These are phyloP conservation scores for Alexandromys fortis DNA, from an alignment of 2,113 vertebrate species.

Conservation along the genomic window DNA sequence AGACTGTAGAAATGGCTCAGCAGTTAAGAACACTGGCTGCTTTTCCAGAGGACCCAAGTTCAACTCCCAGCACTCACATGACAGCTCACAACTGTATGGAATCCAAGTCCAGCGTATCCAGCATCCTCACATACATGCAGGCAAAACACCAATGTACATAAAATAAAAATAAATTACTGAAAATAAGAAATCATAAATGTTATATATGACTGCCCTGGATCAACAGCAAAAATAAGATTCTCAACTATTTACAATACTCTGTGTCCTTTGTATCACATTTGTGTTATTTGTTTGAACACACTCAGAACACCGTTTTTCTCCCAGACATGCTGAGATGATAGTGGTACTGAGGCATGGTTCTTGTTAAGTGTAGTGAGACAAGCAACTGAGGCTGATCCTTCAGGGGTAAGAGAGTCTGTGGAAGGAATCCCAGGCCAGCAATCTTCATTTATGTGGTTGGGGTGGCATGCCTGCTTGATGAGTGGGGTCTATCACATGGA, in stretches of 20 bases:
- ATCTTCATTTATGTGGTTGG: not conserved
- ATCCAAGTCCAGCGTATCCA: too few species aligned
- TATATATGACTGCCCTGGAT: not conserved
- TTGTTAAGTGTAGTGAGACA: not conserved
- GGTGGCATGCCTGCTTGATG: not conserved
- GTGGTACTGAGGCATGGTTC: not conserved
- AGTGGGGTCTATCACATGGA: not conserved
- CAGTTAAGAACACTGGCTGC: too few species aligned
- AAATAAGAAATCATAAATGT: constrained; percentile 20
- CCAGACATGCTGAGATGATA: constrained; percentile 7
- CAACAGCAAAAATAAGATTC: constrained; percentile 44
- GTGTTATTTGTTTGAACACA: constrained; percentile 33
- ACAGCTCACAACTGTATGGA: too few species aligned
- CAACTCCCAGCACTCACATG: too few species aligned
- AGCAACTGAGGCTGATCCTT: not conserved
- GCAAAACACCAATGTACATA: too few species aligned
- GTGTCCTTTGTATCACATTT: not conserved
- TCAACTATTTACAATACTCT: constrained; percentile 40
- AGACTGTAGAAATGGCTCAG: too few species aligned
- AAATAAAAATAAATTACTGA: too few species aligned
- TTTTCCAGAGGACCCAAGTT: too few species aligned
- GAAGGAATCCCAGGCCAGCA: not conserved
- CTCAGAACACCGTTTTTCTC: constrained; percentile 19
- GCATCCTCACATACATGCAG: too few species aligned
- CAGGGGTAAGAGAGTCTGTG: not conserved